Evolutionary conservation across 2,113 vertebrate species (phyloP).

Genomic region (Numenius arquata): DNA sequence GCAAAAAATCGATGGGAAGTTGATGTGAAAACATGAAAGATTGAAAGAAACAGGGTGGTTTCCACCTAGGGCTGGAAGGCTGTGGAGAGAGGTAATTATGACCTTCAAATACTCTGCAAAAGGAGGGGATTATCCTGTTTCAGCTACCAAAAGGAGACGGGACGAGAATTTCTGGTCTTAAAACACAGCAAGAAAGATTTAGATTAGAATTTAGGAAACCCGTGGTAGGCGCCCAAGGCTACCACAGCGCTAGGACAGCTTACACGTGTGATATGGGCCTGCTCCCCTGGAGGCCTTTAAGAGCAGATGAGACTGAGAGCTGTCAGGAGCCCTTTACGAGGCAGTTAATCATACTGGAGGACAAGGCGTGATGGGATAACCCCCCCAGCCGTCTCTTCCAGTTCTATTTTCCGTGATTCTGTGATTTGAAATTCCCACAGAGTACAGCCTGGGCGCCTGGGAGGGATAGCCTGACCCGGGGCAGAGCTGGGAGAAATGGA

Average conservation of each 20-base stretch:
- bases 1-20: neutral
- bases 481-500: neutral
- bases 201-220: neutral
- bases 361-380: neutral
- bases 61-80: neutral
- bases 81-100: neutral
- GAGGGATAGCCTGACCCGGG: neutral
- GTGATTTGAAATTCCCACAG: neutral
- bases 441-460: neutral
- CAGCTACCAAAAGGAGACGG: neutral
- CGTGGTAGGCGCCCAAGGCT: neutral
- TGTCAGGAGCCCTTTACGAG: neutral
- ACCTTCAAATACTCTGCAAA: rapidly evolving
- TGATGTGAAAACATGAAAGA: neutral
- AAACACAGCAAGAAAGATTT: neutral
- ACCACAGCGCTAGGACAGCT: neutral
- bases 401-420: rapidly evolving
- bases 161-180: neutral
- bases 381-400: neutral
- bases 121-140: neutral
- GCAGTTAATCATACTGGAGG: rapidly evolving
- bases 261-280: rapidly evolving
- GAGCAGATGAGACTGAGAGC: neutral
- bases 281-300: neutral
- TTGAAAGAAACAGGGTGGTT: neutral